These are phyloP conservation scores for Amphimedon queenslandica DNA, from an alignment of 37 sponge, comb jelly and placozoan genomes.

Conservation along the genomic window DNA sequence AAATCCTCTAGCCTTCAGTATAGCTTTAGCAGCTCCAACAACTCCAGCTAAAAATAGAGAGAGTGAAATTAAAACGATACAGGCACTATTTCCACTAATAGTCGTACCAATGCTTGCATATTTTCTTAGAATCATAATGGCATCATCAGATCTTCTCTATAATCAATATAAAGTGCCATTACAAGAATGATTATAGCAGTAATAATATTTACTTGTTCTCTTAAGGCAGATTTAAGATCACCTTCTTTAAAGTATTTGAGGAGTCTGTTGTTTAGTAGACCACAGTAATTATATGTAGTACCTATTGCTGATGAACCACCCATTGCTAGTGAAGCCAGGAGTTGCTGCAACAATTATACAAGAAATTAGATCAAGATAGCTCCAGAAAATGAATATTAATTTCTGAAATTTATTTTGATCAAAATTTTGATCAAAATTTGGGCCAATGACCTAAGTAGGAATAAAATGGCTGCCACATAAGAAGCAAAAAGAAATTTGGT, in stretches of 20 bases:
- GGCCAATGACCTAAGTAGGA: too few relatives aligned
- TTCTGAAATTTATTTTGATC: too few relatives aligned
- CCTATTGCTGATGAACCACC: slow-evolving; percentile 59
- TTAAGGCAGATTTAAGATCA: slow-evolving; percentile 56
- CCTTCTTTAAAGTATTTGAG: slow-evolving; percentile 43
- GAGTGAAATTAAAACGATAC: background rate
- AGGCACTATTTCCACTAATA: background rate
- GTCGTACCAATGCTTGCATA: slow-evolving; percentile 40
- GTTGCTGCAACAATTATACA: slow-evolving; percentile 49
- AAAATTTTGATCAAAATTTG: too few relatives aligned
- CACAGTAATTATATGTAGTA: slow-evolving; percentile 74
- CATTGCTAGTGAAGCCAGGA: slow-evolving; percentile 55
- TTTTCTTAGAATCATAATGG: slow-evolving; percentile 37
- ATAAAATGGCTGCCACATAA: background rate
- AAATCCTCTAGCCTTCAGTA: slow-evolving; percentile 51
- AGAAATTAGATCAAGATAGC: too few relatives aligned
- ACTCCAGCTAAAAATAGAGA: slow-evolving; percentile 4
- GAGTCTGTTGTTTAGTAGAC: slow-evolving; percentile 66
- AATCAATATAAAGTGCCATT: background rate
- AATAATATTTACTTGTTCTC: slow-evolving; percentile 47
- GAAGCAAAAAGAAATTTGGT: background rate
- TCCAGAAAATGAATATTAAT: too few relatives aligned
- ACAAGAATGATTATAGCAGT: background rate
- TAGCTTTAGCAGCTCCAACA: slow-evolving; percentile 28
- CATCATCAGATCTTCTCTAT: slow-evolving; percentile 54